Percentiles rank a stretch among this genome's conserved stretches.
Conservation (phyloP, 2,888 invertebrate species). For the Aphidoletes aphidimyza region DNA sequence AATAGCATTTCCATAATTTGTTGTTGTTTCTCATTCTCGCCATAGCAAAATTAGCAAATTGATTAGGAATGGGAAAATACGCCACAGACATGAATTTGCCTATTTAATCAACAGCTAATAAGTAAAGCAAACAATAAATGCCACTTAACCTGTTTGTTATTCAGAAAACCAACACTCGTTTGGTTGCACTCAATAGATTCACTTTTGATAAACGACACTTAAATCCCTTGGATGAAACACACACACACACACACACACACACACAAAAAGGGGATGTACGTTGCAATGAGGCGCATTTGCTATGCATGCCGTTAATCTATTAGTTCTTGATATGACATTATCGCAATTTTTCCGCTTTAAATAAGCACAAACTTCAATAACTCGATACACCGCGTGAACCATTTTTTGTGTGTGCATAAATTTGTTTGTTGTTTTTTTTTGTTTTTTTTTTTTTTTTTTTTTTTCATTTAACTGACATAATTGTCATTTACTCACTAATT, state of each 20-base stretch:
- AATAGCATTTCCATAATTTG: too few relatives aligned
- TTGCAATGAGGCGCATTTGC: too few relatives aligned
- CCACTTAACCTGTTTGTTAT: constrained; percentile 32
- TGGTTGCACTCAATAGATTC: not conserved
- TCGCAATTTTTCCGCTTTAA: not conserved
- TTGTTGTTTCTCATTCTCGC: too few relatives aligned
- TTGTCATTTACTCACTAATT: not conserved
- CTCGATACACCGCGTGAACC: too few relatives aligned
- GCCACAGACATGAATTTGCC: not conserved
- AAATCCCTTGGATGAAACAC: not conserved
- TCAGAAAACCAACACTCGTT: not conserved
- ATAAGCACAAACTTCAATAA: too few relatives aligned
- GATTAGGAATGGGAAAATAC: not conserved
- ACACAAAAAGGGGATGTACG: too few relatives aligned
- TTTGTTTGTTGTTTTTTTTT: too few relatives aligned
- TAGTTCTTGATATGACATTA: not conserved
- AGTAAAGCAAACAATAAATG: not conserved
- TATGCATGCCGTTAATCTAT: not conserved
- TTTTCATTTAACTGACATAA: not conserved
- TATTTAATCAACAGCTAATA: not conserved
- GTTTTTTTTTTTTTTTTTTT: too few relatives aligned
- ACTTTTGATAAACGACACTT: not conserved
- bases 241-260: too few relatives aligned
- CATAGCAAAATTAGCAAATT: not conserved
- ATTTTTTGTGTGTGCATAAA: too few relatives aligned